Base-by-base conservation (phyloP, 2,888 invertebrate species). In the Heliconius cydno region DNA sequence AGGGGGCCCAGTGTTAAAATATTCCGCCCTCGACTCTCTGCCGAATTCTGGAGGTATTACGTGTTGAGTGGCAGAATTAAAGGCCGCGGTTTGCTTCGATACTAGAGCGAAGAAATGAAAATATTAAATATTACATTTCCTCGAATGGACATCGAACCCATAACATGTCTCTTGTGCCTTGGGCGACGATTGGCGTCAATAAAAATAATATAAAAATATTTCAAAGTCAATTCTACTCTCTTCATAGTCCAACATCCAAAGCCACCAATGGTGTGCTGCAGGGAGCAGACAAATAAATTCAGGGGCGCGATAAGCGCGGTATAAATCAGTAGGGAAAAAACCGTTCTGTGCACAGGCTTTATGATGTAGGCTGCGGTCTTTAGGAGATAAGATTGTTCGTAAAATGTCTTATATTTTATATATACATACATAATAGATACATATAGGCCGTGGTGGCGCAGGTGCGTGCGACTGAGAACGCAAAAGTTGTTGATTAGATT, bases 241-340 rank as follows among this genome's bases (percentile, higher is more conserved):
- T 60, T 86, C 84, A 76, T 4, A 82, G 75, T 19, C 71, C 81
- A 74, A 19, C 72, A 82, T 72, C 86, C 86, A 85, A 90, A 90
- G 88, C 84, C 86, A 88, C 89, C 91, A 90, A 91, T 88, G 89
- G 89, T 86, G 88, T 89, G 89, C 87, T 88, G 87, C 85, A 89
- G 90, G 88, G 85, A 89, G 92, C 94, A 95, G 94, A 95, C 94
- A 92, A 92, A 95, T 94, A 95, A 95, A 95, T 95, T 92, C 91
- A 90, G 88, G 86, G 83, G 86, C 86, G 89, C 93, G 94, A 94
- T 95, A 94, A 94, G 94, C 94, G 92, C 86, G 86, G 88, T 88
- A 94, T 94, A 95, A 95, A 94, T 95, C 94, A 93, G 90, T 83
- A 79, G 79, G 81, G 80, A 81, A 81, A 81, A 81, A 81, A 80